These are phyloP conservation scores for Antitype chi DNA, from an alignment of 2,888 invertebrate species.

Conservation along the genomic window DNA sequence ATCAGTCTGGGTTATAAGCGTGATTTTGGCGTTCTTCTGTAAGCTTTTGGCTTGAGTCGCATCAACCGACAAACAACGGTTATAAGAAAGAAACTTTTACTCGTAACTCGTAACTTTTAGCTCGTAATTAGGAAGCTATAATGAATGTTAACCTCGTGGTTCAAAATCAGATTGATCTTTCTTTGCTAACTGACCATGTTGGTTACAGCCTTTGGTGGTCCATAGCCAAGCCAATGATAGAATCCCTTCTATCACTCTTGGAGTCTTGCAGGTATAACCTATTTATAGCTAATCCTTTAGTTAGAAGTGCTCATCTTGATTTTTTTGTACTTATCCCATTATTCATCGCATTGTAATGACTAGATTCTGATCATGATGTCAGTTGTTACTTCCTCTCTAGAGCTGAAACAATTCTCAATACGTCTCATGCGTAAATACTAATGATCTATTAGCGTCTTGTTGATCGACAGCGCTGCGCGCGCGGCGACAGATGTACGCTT, in stretches of 20 bases:
- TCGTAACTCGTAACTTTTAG: too few species aligned
- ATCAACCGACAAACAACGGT: neutral
- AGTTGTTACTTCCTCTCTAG: neutral
- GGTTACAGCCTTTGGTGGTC: neutral
- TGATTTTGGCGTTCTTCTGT: conserved; percentile 21
- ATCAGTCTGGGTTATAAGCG: conserved; percentile 1
- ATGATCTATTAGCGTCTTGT: conserved; percentile 59
- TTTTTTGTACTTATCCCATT: neutral
- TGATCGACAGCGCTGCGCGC: conserved; percentile 61
- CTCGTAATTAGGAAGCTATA: neutral
- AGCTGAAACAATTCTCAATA: conserved; percentile 48
- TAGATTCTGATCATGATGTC: conserved; percentile 2
- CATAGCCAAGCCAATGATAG: neutral
- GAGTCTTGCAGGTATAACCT: neutral
- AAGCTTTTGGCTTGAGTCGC: neutral
- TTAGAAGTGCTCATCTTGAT: neutral
- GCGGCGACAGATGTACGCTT: conserved; percentile 58
- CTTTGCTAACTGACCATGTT: neutral
- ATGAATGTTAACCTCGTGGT: neutral
- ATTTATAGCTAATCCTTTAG: neutral
- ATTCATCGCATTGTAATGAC: neutral
- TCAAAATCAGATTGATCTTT: neutral
- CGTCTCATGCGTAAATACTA: conserved; percentile 46
- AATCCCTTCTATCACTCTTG: neutral
- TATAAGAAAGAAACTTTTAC: neutral